phyloP scores from a whole-genome alignment of 2,888 invertebrate genomes.

The Cryptocephalus moraei region DNA sequence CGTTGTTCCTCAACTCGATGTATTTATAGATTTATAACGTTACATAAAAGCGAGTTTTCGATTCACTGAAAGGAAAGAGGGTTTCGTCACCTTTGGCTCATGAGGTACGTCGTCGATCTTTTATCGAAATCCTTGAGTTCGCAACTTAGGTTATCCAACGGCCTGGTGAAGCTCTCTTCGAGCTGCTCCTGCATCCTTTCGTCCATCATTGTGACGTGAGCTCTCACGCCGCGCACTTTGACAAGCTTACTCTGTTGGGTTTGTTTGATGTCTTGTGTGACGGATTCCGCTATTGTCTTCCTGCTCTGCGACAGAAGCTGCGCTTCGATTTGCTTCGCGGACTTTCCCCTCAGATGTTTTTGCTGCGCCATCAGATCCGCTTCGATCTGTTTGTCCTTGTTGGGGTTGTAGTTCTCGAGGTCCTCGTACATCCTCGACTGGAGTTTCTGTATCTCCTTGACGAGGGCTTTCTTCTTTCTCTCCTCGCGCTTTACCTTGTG shows the following conservation, averaged over 20 bases:
- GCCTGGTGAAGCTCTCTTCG: slow-evolving; percentile 48
- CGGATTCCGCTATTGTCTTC: slow-evolving; percentile 41
- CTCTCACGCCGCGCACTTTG: slow-evolving; percentile 19
- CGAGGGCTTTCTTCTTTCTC: slow-evolving; percentile 41
- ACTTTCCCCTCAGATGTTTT: slow-evolving; percentile 43
- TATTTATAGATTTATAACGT: slow-evolving; percentile 3
- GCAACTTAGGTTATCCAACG: slow-evolving; percentile 48
- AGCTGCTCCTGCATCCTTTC: slow-evolving; percentile 36
- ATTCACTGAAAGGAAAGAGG: background rate
- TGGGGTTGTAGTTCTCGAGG: slow-evolving; percentile 34
- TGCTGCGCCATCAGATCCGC: slow-evolving; percentile 36
- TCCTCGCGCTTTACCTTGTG: slow-evolving; percentile 49
- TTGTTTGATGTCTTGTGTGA: slow-evolving; percentile 34
- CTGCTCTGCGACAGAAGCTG: slow-evolving; percentile 51
- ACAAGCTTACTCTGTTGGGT: slow-evolving; percentile 21
- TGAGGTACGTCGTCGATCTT: slow-evolving; percentile 47
- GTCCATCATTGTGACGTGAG: slow-evolving; percentile 38
- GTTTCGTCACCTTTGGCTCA: slow-evolving; percentile 53
- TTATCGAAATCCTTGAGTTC: slow-evolving; percentile 55
- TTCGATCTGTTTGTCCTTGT: slow-evolving; percentile 35
- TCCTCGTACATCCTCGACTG: slow-evolving; percentile 41
- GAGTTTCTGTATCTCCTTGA: slow-evolving; percentile 34
- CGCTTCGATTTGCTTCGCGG: slow-evolving; percentile 45
- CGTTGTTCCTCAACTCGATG: slow-evolving; percentile 2
- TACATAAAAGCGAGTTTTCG: background rate